phyloP scores from a whole-genome alignment of 1,140 invertebrate species.

The Drosophila nasuta region DNA sequence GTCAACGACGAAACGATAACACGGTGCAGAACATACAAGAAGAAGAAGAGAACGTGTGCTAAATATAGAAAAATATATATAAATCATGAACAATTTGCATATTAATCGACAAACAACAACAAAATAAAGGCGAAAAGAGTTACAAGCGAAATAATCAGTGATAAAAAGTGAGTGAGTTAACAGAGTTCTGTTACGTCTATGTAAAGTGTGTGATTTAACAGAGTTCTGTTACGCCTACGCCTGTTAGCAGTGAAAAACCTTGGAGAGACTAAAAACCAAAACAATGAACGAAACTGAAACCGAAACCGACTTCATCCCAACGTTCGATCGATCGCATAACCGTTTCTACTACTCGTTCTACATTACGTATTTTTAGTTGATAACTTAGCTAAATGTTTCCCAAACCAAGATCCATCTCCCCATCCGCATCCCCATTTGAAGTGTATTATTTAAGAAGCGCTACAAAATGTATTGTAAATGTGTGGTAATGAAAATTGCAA shows the following conservation, averaged over 20 bases:
- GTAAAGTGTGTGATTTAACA: slow-evolving; percentile 52
- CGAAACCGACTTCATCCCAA: slow-evolving; percentile 32
- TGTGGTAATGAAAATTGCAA: slow-evolving; percentile 6
- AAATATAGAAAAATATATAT: slow-evolving; percentile 26
- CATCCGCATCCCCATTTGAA: background rate
- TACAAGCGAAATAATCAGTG: slow-evolving; percentile 50
- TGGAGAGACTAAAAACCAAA: slow-evolving; percentile 21
- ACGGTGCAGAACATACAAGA: background rate
- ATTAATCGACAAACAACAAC: slow-evolving; percentile 8
- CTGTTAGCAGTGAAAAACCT: slow-evolving; percentile 19
- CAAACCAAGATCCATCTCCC: background rate
- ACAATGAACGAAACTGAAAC: background rate
- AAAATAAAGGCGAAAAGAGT: background rate
- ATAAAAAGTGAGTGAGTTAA: slow-evolving; percentile 60
- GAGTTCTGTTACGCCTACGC: background rate
- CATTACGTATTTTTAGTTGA: slow-evolving; percentile 26
- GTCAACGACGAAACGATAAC: slow-evolving; percentile 34
- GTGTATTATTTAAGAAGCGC: slow-evolving; percentile 19
- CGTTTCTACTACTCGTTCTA: slow-evolving; percentile 19
- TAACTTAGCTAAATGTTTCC: slow-evolving; percentile 37
- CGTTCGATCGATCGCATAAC: slow-evolving; percentile 18
- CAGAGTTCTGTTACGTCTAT: background rate
- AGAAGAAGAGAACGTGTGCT: slow-evolving; percentile 35
- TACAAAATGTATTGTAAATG: slow-evolving; percentile 65
- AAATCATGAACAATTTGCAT: slow-evolving; percentile 51